These are phyloP conservation scores for Plestiodon gilberti DNA, from an alignment of 2,113 vertebrate species.

Conservation along the genomic window DNA sequence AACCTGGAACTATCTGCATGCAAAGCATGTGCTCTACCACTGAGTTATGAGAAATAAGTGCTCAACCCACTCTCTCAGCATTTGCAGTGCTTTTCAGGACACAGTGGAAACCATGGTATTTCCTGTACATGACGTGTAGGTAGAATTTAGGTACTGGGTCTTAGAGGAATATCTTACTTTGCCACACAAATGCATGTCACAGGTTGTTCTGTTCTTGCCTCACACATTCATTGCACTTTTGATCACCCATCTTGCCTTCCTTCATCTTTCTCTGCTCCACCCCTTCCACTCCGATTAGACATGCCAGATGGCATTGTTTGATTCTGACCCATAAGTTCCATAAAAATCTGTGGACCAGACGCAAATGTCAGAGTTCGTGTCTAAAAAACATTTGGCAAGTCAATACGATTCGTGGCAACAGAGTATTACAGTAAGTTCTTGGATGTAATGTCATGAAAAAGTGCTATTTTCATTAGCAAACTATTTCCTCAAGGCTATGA, in stretches of 20 bases:
- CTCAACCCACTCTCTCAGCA: background rate
- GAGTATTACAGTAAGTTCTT: background rate
- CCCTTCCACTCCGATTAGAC: background rate
- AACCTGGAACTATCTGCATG: no score
- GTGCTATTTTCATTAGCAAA: conserved; percentile 26
- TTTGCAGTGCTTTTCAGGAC: background rate
- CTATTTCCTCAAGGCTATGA: conserved; percentile 15
- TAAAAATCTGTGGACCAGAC: background rate
- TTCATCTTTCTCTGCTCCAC: background rate
- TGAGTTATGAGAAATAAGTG: background rate
- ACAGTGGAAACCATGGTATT: background rate
- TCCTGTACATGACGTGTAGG: background rate
- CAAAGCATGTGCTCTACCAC: no score
- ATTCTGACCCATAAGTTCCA: background rate
- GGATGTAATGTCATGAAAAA: conserved; percentile 25
- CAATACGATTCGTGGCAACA: background rate
- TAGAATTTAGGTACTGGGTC: background rate
- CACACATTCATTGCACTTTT: background rate
- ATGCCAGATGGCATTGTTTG: background rate
- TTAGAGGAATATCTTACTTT: background rate
- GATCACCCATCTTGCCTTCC: background rate
- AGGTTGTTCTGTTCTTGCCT: background rate
- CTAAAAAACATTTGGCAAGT: conserved; percentile 8
- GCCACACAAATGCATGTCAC: background rate
- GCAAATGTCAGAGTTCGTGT: background rate